Evolutionary conservation across 2,113 vertebrate species (phyloP).

Genomic region (Tachycineta bicolor): DNA sequence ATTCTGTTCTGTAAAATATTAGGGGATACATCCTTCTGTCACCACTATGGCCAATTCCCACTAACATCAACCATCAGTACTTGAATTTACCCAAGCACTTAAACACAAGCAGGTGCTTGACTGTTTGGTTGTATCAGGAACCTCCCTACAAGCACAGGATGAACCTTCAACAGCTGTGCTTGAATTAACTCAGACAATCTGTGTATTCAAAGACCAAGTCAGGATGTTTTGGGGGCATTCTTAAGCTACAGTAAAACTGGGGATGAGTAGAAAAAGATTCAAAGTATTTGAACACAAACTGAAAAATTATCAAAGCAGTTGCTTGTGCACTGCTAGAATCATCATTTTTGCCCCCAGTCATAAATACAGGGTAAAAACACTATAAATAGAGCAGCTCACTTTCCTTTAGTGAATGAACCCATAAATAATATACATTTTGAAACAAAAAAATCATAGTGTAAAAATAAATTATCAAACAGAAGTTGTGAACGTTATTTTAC

Average conservation of each 20-base stretch:
- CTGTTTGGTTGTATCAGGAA: neutral
- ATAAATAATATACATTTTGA: slow-evolving; percentile 70
- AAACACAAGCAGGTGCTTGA: neutral
- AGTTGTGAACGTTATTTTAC: slow-evolving; percentile 73
- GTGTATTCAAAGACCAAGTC: neutral
- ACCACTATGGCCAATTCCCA: neutral
- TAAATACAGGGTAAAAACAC: slow-evolving; percentile 54
- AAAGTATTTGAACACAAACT: slow-evolving; percentile 26
- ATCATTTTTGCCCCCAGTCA: slow-evolving; percentile 22
- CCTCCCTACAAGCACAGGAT: neutral
- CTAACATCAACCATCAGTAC: neutral
- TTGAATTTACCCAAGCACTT: neutral
- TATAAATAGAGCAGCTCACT: slow-evolving; percentile 69
- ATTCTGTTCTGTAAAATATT: neutral
- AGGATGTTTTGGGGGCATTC: neutral
- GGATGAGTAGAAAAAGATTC: slow-evolving; percentile 34
- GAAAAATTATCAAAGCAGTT: slow-evolving; percentile 40
- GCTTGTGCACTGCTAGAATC: slow-evolving; percentile 36
- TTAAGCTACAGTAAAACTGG: slow-evolving; percentile 1
- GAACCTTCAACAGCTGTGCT: neutral
- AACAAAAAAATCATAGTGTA: slow-evolving; percentile 73
- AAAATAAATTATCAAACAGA: slow-evolving; percentile 80
- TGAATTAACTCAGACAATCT: neutral
- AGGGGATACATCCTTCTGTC: neutral
- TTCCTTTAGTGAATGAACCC: slow-evolving; percentile 58